These are phyloP conservation scores for Nymphalis io DNA, from an alignment of 1,140 invertebrate genomes.

Conservation along the genomic window DNA sequence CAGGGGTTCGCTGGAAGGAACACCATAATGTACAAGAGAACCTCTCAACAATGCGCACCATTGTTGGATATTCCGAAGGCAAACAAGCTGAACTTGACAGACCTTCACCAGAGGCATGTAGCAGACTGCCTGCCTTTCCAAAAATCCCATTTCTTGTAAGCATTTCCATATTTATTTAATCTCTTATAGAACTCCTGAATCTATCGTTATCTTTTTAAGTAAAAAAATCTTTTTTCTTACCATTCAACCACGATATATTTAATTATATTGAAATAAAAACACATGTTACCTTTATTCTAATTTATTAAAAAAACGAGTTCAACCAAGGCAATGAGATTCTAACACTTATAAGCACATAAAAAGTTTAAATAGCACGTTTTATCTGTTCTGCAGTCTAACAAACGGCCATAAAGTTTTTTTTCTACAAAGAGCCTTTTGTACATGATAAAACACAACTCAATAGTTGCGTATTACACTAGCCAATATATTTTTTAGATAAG, in stretches of 20 bases:
- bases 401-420: conserved; percentile 28
- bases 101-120: conserved; percentile 63
- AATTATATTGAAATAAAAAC: too few species aligned
- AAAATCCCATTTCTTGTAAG: conserved; percentile 64
- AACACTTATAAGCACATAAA: too few species aligned
- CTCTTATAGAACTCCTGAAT: not conserved
- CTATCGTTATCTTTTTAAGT: too few species aligned
- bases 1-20: conserved; percentile 50
- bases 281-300: too few species aligned
- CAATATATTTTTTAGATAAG: conserved; percentile 38
- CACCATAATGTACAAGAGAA: conserved; percentile 29
- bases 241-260: too few species aligned
- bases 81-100: conserved; percentile 70
- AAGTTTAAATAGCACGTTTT: too few species aligned
- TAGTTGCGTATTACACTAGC: conserved; percentile 20
- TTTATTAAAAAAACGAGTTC: too few species aligned
- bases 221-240: too few species aligned
- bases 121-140: conserved; percentile 60
- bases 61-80: conserved; percentile 70
- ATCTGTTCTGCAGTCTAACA: not conserved
- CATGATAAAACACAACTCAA: conserved; percentile 20
- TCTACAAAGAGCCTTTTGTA: conserved; percentile 26
- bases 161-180: conserved; percentile 9
- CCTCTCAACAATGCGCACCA: conserved; percentile 67
- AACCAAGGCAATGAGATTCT: too few species aligned